phyloP scores from a whole-genome alignment of 2,797 vertebrate species.

The Rhynchonycteris naso region DNA sequence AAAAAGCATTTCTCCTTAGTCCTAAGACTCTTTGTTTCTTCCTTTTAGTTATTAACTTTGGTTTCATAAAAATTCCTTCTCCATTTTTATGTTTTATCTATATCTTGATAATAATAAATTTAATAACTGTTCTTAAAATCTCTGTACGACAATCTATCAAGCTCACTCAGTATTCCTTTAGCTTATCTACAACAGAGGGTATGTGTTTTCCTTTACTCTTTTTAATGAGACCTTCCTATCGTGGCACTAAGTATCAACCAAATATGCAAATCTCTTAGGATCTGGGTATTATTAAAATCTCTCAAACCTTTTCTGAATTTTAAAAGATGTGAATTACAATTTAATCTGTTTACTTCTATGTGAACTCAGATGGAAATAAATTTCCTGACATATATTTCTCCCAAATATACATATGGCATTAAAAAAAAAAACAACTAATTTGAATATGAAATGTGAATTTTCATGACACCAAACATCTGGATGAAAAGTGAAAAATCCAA shows the following conservation, averaged over 20 bases:
- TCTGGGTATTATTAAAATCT: conserved; percentile 53
- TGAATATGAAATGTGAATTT: conserved; percentile 66
- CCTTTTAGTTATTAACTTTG: conserved; percentile 39
- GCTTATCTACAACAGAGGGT: conserved; percentile 15
- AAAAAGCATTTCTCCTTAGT: not conserved
- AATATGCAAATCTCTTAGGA: conserved; percentile 48
- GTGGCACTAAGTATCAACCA: conserved; percentile 44
- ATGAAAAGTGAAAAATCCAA: conserved; percentile 73
- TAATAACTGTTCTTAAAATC: conserved; percentile 56
- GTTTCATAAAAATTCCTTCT: conserved; percentile 28
- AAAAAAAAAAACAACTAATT: conserved; percentile 82
- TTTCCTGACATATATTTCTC: conserved; percentile 83
- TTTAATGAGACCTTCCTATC: conserved; percentile 29
- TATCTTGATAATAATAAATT: conserved; percentile 59
- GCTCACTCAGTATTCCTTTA: conserved; percentile 30
- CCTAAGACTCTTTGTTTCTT: not conserved
- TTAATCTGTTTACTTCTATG: conserved; percentile 63
- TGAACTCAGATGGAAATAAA: conserved; percentile 66
- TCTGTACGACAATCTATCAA: not conserved
- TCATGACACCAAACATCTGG: conserved; percentile 82
- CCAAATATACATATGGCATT: conserved; percentile 87
- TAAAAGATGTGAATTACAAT: conserved; percentile 52
- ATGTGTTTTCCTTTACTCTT: conserved; percentile 21
- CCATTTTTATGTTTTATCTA: conserved; percentile 37
- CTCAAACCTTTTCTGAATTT: conserved; percentile 58